Conservation (phyloP, 2,888 invertebrate genomes). For the Mimas tiliae region DNA sequence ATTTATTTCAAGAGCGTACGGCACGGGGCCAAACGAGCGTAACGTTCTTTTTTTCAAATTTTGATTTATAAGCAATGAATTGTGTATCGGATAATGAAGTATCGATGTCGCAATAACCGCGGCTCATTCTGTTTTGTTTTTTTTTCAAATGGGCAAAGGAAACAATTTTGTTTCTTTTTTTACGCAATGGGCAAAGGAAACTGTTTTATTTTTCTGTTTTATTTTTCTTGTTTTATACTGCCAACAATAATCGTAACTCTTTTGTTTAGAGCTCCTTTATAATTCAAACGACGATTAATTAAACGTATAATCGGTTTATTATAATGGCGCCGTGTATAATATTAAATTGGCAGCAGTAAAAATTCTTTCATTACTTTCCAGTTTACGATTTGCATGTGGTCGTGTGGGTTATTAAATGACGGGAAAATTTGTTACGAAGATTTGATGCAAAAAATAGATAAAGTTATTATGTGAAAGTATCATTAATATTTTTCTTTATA, state of each 20-base stretch:
- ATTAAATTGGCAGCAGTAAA: conserved; percentile 38
- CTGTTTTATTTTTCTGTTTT: conserved; percentile 35
- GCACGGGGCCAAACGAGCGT: conserved; percentile 69
- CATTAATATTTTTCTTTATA: not conserved
- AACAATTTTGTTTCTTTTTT: conserved; percentile 25
- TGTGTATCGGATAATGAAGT: conserved; percentile 73
- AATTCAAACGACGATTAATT: conserved; percentile 37
- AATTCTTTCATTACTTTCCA: conserved; percentile 36
- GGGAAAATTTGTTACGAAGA: conserved; percentile 15
- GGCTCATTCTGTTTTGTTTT: conserved; percentile 41
- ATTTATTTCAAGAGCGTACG: conserved; percentile 59
- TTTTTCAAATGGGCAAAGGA: conserved; percentile 36
- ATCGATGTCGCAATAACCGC: conserved; percentile 65
- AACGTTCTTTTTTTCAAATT: conserved; percentile 65
- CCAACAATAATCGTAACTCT: conserved; percentile 51
- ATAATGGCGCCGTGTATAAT: conserved; percentile 36
- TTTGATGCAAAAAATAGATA: conserved; percentile 14
- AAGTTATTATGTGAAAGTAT: not conserved
- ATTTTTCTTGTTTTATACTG: conserved; percentile 32
- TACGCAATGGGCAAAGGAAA: conserved; percentile 17
- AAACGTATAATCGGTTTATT: conserved; percentile 32
- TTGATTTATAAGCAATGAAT: conserved; percentile 76
- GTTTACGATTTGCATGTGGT: conserved; percentile 28
- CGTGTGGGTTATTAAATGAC: conserved; percentile 10
- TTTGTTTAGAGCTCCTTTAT: conserved; percentile 47